These are phyloP conservation scores for Drosophila lacteicornis DNA, from an alignment of 1,140 invertebrate genomes.

Conservation along the genomic window DNA sequence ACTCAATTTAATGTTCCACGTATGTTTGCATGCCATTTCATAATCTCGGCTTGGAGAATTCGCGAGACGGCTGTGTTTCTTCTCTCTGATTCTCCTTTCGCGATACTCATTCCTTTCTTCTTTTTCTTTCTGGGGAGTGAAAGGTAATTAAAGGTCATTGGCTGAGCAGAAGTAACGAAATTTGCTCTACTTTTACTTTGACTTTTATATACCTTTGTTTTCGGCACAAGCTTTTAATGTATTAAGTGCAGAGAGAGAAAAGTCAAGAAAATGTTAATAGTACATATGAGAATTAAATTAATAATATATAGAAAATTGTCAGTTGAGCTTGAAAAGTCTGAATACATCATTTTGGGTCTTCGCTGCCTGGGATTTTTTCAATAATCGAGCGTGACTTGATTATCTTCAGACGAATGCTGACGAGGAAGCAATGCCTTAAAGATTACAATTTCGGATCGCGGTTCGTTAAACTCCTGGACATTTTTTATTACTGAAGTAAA, in stretches of 20 bases:
- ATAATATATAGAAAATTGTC: too few species aligned
- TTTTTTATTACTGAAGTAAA: slow-evolving; percentile 13
- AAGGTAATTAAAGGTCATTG: slow-evolving; percentile 69
- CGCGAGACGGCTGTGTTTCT: slow-evolving; percentile 1
- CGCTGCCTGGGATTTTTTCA: background rate
- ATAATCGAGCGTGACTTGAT: slow-evolving; percentile 42
- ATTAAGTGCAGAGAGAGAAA: slow-evolving; percentile 18
- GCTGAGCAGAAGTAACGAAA: slow-evolving; percentile 18
- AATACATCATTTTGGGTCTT: background rate
- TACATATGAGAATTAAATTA: too few species aligned
- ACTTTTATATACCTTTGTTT: slow-evolving; percentile 14
- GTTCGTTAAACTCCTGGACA: slow-evolving; percentile 59
- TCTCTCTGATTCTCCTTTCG: background rate
- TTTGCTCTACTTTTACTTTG: slow-evolving; percentile 57
- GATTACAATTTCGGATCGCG: slow-evolving; percentile 19
- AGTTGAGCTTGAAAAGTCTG: background rate
- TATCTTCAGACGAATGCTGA: slow-evolving; percentile 25
- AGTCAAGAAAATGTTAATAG: background rate
- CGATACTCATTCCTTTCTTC: background rate
- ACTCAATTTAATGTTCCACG: slow-evolving; percentile 17
- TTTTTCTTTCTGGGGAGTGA: slow-evolving; percentile 37
- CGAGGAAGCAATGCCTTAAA: slow-evolving; percentile 40
- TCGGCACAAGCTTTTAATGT: slow-evolving; percentile 12
- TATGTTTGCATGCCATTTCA: slow-evolving; percentile 7
- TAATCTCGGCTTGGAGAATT: slow-evolving; percentile 38